Evolutionary conservation across 2,888 invertebrate species (phyloP), one percentile per base, ranked within the genome.

Genomic region (Sarcophaga variegata): DNA sequence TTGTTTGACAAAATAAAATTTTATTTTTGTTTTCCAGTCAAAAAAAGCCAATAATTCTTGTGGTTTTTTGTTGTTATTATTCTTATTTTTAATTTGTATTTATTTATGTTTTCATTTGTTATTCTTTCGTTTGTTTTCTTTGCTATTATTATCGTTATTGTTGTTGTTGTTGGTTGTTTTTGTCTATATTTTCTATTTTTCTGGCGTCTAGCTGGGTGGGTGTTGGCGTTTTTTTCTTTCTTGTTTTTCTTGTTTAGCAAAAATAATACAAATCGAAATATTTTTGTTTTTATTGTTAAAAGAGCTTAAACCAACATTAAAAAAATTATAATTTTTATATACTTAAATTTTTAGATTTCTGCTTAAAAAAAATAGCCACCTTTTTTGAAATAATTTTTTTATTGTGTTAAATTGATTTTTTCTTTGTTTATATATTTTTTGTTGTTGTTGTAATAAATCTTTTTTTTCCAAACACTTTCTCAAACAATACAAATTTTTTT

Each of bases 151-250:
- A 22, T 8, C 49, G 45, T 59, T 49, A 14, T 74, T 67, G 47
- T 47, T 14, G 12, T 78, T 72, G 45, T 80, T 79, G 60, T 87
- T 84, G 37, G 37, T n/a, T n/a, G 84, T 80, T 80, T 79, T 69
- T 62, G 25, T 79, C 62, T 71, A 66, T 69, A 60, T 60, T 82
- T 76, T 22, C 54, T 14, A 45, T 79, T 22, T 76, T 76, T 77
- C 17, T 81, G 85, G 82, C 82, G 85, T 86, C 84, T 85, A 78
- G 22, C 72, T 81, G 88, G 83, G 86, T 81, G 83, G 86, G 84
- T 79, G 83, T 81, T 72, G 76, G 75, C 85, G 80, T 63, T 71
- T 74, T 74, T 64, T 20, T 20, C 20, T 60, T 59, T 70, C 6
- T n/a, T 54, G 37, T 83, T 72, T 67, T 81, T 67, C 45, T 22